Base-by-base conservation (phyloP, 1,140 invertebrate species). In the Nebria ingens region DNA sequence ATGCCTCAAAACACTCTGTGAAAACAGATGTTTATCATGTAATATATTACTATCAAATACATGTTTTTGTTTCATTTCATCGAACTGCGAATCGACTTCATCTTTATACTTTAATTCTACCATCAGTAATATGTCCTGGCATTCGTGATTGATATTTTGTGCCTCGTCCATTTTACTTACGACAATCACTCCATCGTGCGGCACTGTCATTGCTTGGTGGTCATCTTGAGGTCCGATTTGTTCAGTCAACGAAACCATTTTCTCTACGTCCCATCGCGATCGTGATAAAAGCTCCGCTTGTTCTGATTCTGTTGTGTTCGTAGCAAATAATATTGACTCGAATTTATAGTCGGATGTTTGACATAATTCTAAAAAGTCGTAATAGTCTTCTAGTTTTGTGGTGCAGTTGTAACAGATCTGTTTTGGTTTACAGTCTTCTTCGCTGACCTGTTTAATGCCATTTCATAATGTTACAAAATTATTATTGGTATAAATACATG, bases 391-490 rank as follows among this genome's bases (percentile, higher is more conserved):
- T n/a, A 60, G 51, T 38, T 60, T 60, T 19, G 55, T 22, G n/a
- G 45, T 51, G 21, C 59, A 60, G 21, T 50, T 42, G 11, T 60
- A 21, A 50, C 59, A 60, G n/a, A 60, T 54, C 23, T 58, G 38
- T 21, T 58, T 57, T 0, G 59, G 59, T 45, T 58, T 60, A 15
- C 54, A 60, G 54, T 60, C 59, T 29, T 60, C 59, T 25, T 38
- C 54, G 25, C 21, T 57, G 1, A 59, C 15, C 58, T 59, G 40
- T 15, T 54, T 34, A 53, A 53, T 21, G 12, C 11, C 2, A 21
- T 21, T 20, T 21, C 20, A 55, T 15, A 34, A 51, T 21, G 19
- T 21, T n/a, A n/a, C n/a, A n/a, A n/a, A 11, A 6, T 4, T 11
- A 11, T 15, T 21, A 51, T 51, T 51, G 3, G 9, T 20, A 21